Evolutionary conservation across 2,888 invertebrate genomes (phyloP), one percentile per base, ranked within the genome.

Genomic region (Aspidiotus rigidus): DNA sequence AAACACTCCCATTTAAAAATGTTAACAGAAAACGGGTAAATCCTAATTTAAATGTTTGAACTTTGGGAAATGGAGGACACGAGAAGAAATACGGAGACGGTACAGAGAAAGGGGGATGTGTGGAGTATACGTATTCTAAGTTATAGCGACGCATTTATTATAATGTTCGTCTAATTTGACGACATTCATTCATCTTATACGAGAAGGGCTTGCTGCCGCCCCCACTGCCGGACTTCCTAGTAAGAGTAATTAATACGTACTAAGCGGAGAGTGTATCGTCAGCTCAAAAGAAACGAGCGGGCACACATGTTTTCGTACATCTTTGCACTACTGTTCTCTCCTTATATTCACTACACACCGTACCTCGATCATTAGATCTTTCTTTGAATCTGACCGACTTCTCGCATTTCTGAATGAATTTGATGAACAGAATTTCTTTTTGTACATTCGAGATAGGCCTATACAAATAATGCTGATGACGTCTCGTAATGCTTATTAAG

Each of bases 91-190:
- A 11, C 28, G 42, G 2, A n/a, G 41, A 56, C 41, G 40, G 5
- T 28, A 28, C 5, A 1, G 28, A 28, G 28, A 5, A 5, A 28
- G 28, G 28, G 28, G 5, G 28, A 28, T 28, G 28, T 28, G 28
- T 28, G 16, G 42, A 41, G n/a, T 15, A 17, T 16, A 40, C 39
- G 17, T 59, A 28, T 59, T 59, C 13, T 39, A 17, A 41, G 41
- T 55, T 64, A 62, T 42, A 56, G 55, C 41, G 41, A 40, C 16
- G 64, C 64, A 64, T 64, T 64, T 64, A 64, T 64, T 64, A 64
- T 64, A 64, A 64, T 64, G 64, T 64, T 64, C 64, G 56, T 64
- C 64, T 64, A 64, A 64, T 64, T 64, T 64, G 64, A 64, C 64
- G 64, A 64, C 64, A 64, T 64, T 64, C 64, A 64, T 64, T 64